phyloP scores from a whole-genome alignment of 2,113 vertebrate genomes.

The Henicopernis longicauda region DNA sequence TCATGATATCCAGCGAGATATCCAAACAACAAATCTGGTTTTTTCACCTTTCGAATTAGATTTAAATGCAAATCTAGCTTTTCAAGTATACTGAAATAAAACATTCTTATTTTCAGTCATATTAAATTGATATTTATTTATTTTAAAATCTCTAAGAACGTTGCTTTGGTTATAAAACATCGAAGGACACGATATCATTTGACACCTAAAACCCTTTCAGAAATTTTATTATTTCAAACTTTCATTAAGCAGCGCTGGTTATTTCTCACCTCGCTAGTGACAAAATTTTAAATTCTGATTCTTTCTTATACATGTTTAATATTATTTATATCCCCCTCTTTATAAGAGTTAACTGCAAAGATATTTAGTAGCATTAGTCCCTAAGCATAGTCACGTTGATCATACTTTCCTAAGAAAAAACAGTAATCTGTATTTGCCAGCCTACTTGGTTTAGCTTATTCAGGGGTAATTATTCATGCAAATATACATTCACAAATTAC shows the following conservation, averaged over 20 bases:
- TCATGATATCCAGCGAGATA: neutral
- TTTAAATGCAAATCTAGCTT: neutral
- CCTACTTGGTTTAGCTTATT: neutral
- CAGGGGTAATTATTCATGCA: slow-evolving; percentile 11
- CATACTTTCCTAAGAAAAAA: neutral
- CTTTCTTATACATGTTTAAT: neutral
- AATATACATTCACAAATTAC: slow-evolving; percentile 12
- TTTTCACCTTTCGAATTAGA: neutral
- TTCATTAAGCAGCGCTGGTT: neutral
- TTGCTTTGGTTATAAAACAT: neutral
- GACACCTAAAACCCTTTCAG: neutral
- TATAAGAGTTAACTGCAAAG: neutral
- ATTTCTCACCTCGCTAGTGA: neutral
- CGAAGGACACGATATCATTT: neutral
- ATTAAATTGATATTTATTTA: neutral
- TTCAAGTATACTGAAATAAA: neutral
- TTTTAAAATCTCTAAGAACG: neutral
- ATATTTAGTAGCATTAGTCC: neutral
- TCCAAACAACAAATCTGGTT: neutral
- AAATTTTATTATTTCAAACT: neutral
- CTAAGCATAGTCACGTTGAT: neutral
- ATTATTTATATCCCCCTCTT: neutral
- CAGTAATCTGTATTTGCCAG: neutral
- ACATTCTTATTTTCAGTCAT: neutral
- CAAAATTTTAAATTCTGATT: neutral